Evolutionary conservation across 2,113 vertebrate species (phyloP).

Genomic region (Peucedramus taeniatus): DNA sequence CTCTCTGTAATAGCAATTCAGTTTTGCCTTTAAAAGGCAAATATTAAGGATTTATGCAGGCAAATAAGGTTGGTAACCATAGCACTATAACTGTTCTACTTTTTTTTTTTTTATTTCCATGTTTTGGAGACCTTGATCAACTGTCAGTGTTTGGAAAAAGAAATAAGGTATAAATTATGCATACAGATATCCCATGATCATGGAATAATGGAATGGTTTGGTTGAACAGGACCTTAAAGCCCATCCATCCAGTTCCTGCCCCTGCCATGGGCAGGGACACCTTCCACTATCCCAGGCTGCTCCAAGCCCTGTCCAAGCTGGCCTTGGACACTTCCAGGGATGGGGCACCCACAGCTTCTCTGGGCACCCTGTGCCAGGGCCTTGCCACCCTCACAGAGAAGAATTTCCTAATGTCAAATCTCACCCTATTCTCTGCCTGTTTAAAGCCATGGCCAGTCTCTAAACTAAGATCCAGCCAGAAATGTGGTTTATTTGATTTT

Average conservation of each 20-base stretch:
- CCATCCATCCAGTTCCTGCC: accelerated
- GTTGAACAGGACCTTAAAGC: not conserved
- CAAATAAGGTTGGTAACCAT: not conserved
- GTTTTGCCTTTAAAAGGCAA: not conserved
- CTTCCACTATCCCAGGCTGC: accelerated
- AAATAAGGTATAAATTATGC: not conserved
- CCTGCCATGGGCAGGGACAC: not conserved
- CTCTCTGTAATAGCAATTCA: accelerated
- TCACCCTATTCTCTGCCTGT: not conserved
- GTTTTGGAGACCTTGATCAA: not conserved
- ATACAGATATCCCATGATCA: no score
- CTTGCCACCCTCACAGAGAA: accelerated
- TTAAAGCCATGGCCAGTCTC: not conserved
- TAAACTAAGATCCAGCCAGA: not conserved
- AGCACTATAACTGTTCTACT: accelerated
- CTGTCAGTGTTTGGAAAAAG: not conserved
- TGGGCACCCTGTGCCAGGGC: not conserved
- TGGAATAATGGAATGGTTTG: not conserved
- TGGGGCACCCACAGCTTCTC: not conserved
- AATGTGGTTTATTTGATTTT: not conserved
- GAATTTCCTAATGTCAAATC: not conserved
- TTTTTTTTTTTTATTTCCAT: no score
- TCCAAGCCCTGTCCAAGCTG: accelerated
- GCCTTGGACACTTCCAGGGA: not conserved
- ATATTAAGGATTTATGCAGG: not conserved